These are phyloP conservation scores for Scatophagus argus DNA, from an alignment of 2,113 vertebrate species.

Conservation along the genomic window DNA sequence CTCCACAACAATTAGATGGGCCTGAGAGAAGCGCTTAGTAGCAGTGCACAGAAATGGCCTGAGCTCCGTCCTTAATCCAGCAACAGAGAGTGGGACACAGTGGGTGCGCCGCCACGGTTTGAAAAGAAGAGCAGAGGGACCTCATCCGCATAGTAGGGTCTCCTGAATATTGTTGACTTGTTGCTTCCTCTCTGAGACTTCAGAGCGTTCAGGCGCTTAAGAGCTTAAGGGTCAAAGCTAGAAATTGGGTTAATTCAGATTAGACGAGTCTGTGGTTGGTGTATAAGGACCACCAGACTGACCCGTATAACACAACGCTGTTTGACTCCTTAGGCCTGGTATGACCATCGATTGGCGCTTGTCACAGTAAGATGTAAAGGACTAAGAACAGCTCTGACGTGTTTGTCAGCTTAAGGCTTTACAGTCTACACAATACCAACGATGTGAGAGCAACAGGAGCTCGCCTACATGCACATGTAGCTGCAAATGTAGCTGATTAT, in stretches of 20 bases:
- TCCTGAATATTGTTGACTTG: slow-evolving; percentile 67
- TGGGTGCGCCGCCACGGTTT: slow-evolving; percentile 23
- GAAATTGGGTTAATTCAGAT: slow-evolving; percentile 80
- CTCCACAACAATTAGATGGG: slow-evolving; percentile 53
- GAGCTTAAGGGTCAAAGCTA: slow-evolving; percentile 69
- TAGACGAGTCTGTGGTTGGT: slow-evolving; percentile 48
- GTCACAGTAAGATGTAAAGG: neutral
- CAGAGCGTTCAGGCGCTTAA: slow-evolving; percentile 70
- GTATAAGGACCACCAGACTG: slow-evolving; percentile 54
- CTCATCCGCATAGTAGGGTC: slow-evolving; percentile 45
- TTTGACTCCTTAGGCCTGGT: neutral
- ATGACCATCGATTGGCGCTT: neutral
- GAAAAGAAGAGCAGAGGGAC: slow-evolving; percentile 42
- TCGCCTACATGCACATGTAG: slow-evolving; percentile 25
- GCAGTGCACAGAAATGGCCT: slow-evolving; percentile 47
- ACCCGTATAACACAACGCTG: slow-evolving; percentile 1
- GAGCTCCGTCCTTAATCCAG: slow-evolving; percentile 48
- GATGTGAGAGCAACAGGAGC: slow-evolving; percentile 3
- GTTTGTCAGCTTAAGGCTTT: neutral
- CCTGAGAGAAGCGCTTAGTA: slow-evolving; percentile 41
- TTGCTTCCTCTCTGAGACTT: slow-evolving; percentile 67
- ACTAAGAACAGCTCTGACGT: neutral
- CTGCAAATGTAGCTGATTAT: slow-evolving; percentile 40
- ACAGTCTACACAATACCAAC: neutral
- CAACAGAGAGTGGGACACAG: slow-evolving; percentile 37